These are phyloP conservation scores for Bursaphelenchus okinawaensis DNA, from an alignment of 2,888 invertebrate species.

Conservation along the genomic window DNA sequence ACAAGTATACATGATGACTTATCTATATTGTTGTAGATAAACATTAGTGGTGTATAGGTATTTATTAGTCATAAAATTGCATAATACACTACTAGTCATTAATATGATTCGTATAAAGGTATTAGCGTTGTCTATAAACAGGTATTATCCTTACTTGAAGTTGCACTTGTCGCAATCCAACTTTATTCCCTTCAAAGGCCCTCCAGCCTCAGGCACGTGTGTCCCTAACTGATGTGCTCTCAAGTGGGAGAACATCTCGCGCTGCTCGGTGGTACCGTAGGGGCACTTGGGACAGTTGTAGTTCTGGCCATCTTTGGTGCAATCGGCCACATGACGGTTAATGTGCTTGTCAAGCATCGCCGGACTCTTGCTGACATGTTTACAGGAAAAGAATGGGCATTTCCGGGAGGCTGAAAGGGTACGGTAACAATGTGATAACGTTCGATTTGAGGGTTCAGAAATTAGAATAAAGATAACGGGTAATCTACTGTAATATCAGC, in stretches of 20 bases:
- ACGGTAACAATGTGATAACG: background rate
- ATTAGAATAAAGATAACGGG: background rate
- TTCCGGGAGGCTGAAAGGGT: constrained; percentile 45
- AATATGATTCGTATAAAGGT: no score
- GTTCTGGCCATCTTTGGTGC: constrained; percentile 27
- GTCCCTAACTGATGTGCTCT: constrained; percentile 18
- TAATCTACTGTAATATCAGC: background rate
- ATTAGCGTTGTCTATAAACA: background rate
- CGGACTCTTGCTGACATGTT: constrained; percentile 55
- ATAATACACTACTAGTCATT: no score
- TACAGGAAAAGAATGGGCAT: constrained; percentile 48
- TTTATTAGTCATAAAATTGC: no score
- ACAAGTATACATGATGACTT: no score
- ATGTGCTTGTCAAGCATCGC: constrained; percentile 58
- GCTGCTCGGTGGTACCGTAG: constrained; percentile 12
- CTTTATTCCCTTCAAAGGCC: background rate
- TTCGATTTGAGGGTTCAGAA: background rate
- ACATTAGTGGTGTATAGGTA: no score
- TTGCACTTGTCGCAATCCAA: constrained; percentile 22
- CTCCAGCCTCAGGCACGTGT: background rate
- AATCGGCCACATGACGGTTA: constrained; percentile 37
- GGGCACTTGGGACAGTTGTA: constrained; percentile 30
- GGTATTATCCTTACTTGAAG: constrained; percentile 22
- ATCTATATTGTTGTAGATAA: no score
- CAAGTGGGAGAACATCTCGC: constrained; percentile 25